These are phyloP conservation scores for Sesia bembeciformis DNA, from an alignment of 2,888 invertebrate species.

Conservation along the genomic window DNA sequence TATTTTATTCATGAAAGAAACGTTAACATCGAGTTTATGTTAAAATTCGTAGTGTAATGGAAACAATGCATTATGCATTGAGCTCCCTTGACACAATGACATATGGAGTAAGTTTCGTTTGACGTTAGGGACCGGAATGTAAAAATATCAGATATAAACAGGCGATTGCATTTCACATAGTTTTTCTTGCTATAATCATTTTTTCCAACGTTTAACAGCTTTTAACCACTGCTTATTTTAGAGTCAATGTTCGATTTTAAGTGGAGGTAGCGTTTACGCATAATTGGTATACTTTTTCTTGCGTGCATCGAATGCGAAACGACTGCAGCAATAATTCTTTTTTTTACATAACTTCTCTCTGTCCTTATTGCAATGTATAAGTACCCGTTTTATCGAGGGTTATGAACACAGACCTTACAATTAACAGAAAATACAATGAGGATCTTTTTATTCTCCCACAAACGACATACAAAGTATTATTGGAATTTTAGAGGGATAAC, in stretches of 20 bases:
- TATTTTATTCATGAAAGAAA: slow-evolving; percentile 66
- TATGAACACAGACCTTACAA: not conserved
- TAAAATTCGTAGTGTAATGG: slow-evolving; percentile 72
- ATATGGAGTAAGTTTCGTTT: slow-evolving; percentile 58
- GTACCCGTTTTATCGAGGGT: not conserved
- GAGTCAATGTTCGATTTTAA: slow-evolving; percentile 48
- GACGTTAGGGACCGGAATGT: slow-evolving; percentile 56
- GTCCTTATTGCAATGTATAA: not conserved
- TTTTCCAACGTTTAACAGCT: slow-evolving; percentile 31
- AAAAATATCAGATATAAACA: slow-evolving; percentile 40
- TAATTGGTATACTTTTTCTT: slow-evolving; percentile 64
- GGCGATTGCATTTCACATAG: slow-evolving; percentile 44
- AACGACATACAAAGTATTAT: no score
- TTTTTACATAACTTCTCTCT: slow-evolving; percentile 29
- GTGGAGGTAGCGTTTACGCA: slow-evolving; percentile 60
- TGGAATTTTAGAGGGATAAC: no score
- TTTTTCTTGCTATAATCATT: slow-evolving; percentile 40
- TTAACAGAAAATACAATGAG: no score
- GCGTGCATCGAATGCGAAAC: slow-evolving; percentile 57
- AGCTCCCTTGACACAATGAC: slow-evolving; percentile 61
- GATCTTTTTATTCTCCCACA: no score
- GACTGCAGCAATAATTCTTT: slow-evolving; percentile 47
- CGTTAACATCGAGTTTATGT: slow-evolving; percentile 69
- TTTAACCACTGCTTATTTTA: slow-evolving; percentile 47
- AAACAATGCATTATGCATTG: slow-evolving; percentile 70